These are phyloP conservation scores for Lepidocyrtinus sp. DNA, from an alignment of 2,888 invertebrate genomes.

Conservation along the genomic window DNA sequence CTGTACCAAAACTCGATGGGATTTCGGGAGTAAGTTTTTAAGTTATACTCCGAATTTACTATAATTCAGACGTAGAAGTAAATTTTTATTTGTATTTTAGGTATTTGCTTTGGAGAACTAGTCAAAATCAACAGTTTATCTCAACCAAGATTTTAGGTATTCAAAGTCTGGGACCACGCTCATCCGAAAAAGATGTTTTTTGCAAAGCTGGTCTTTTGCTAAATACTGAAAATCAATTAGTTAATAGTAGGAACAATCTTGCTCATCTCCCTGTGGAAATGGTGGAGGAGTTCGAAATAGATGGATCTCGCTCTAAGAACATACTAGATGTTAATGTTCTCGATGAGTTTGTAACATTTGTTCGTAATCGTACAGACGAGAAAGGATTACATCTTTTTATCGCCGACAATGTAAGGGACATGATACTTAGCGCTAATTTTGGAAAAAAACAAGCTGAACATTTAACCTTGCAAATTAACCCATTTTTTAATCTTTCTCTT, in stretches of 20 bases:
- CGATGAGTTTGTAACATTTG: slow-evolving; percentile 23
- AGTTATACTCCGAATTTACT: neutral
- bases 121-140: slow-evolving; percentile 24
- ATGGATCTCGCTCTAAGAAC: neutral
- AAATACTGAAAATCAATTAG: neutral
- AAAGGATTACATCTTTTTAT: slow-evolving; percentile 40
- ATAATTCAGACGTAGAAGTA: neutral
- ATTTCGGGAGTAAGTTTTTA: slow-evolving; percentile 39
- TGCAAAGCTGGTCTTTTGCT: slow-evolving; percentile 23
- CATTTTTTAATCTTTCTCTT: neutral
- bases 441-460: no score
- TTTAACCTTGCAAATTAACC: neutral
- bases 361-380: slow-evolving; percentile 17
- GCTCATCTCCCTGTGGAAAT: slow-evolving; percentile 19
- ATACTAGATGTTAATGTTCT: slow-evolving; percentile 21
- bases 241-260: no score
- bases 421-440: no score
- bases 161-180: slow-evolving; percentile 25
- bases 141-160: slow-evolving; percentile 49
- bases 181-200: neutral
- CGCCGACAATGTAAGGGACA: slow-evolving; percentile 46
- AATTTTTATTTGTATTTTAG: slow-evolving; percentile 18
- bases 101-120: slow-evolving; percentile 38
- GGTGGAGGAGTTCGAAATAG: slow-evolving; percentile 22
- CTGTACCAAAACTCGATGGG: slow-evolving; percentile 44